Base-by-base conservation (phyloP, 2,113 vertebrate species). In the Myotis davidii region DNA sequence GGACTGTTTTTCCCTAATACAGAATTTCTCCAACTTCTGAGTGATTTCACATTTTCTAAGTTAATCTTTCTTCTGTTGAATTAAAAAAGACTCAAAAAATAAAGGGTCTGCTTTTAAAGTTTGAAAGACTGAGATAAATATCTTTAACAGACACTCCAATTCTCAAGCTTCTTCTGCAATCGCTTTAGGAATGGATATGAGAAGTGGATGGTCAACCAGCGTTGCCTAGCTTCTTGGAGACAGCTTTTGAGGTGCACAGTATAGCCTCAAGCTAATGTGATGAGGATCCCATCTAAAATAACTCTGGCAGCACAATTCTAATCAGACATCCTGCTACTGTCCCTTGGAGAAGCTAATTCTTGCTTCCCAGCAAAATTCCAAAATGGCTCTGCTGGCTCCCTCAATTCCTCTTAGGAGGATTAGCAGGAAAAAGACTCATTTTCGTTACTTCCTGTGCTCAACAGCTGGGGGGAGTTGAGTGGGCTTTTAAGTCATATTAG, bases 401-500 rank as follows among this genome's bases (percentile, higher is more conserved):
- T 72, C 23, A 65, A 54, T 42, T 20, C 39, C 7, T 95, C 54
- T 88, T 74, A 81, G n/a, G 45, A 90, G 29, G 54, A 23, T 86
- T 91, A 92, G 42, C 69, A 86, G 69, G 93, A 93, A 87, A 88
- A 92, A 84, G 65, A 85, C 12, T 94, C 45, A 72, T 56, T 96
- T 92, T 90, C 83, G 94, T 84, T 88, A 76, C 56, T 94, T 97
- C 67, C 54, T 96, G 42, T 73, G 34, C 65, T 93, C 81, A 85
- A 27, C 69, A 89, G 42, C 69, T 73, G 18, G 12, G 21, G 56
- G 56, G 32, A 39, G 56, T 29, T 61, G 86, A 90, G 69, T 34
- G 84, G 45, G 18, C 32, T 95, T 97, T 93, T 84, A 89, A 87
- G 88, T 32, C 77, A 12, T 52, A n/a, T 91, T 93, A 91, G 64